phyloP scores from a whole-genome alignment of 2,113 vertebrate species.

The Aspidoscelis tigris region DNA sequence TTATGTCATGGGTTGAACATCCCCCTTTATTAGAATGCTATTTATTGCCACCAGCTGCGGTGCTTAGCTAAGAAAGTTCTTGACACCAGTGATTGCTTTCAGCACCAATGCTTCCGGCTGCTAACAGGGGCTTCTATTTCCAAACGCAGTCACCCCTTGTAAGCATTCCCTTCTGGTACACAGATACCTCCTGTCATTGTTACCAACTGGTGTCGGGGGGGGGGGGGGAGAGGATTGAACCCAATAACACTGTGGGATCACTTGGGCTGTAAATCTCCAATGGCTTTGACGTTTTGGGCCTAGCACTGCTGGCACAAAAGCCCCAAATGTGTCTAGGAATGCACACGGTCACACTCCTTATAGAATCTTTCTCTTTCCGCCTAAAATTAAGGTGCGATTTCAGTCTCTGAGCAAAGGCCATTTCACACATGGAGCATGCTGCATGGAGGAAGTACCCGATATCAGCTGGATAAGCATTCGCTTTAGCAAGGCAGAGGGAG shows the following conservation, averaged over 20 bases:
- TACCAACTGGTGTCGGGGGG: conserved; percentile 56
- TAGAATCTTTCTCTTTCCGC: conserved; percentile 39
- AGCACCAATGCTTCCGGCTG: conserved; percentile 88
- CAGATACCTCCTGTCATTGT: conserved; percentile 74
- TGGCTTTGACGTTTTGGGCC: conserved; percentile 60
- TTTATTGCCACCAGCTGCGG: conserved; percentile 94
- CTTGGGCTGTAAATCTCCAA: conserved; percentile 66
- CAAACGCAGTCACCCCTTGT: conserved; percentile 71
- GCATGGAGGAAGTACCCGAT: conserved; percentile 20
- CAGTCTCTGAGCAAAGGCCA: conserved; percentile 41
- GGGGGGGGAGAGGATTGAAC: conserved; percentile 32
- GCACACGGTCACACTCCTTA: conserved; percentile 46
- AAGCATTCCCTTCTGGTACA: conserved; percentile 71
- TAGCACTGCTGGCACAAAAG: conserved; percentile 57
- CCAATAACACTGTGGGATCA: conserved; percentile 61
- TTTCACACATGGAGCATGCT: conserved; percentile 43
- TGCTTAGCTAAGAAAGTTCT: conserved; percentile 89
- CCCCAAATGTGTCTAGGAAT: conserved; percentile 63
- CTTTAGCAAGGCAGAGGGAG: conserved; percentile 59
- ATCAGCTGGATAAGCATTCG: conserved; percentile 3
- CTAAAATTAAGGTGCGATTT: conserved; percentile 66
- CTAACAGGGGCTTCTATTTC: conserved; percentile 80
- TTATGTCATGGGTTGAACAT: conserved; percentile 82
- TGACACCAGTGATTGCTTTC: conserved; percentile 91
- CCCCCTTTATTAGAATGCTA: conserved; percentile 87